These are phyloP conservation scores for Anisognathus igniventris DNA, from an alignment of 2,797 vertebrate species.

Conservation along the genomic window DNA sequence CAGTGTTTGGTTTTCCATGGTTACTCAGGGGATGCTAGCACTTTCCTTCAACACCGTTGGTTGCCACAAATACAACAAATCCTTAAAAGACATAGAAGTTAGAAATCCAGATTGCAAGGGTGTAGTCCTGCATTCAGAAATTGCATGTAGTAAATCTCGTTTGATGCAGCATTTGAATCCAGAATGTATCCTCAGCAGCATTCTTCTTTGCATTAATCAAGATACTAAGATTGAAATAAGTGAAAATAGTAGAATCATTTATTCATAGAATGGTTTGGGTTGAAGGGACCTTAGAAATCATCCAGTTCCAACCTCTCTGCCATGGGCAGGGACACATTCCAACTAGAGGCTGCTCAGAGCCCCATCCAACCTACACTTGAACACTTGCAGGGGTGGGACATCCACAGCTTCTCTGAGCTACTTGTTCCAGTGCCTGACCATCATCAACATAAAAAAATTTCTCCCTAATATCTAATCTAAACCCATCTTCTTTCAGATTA, in stretches of 20 bases:
- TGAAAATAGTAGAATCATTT: neutral
- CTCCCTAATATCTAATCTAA: neutral
- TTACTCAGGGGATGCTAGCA: neutral
- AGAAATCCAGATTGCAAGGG: neutral
- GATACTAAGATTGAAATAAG: neutral
- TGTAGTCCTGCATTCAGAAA: neutral
- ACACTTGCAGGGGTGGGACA: neutral
- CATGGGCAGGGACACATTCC: neutral
- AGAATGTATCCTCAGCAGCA: neutral
- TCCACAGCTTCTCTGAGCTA: neutral
- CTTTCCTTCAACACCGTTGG: neutral
- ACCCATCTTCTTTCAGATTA: neutral
- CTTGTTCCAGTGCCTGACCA: neutral
- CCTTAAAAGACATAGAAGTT: neutral
- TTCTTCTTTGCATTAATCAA: neutral
- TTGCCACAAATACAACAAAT: neutral
- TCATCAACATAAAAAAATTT: neutral
- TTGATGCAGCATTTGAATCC: neutral
- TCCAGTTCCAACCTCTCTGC: neutral
- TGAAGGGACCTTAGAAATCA: neutral
- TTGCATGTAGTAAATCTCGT: neutral
- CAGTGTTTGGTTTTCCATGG: neutral
- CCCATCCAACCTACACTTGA: neutral
- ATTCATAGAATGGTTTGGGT: neutral
- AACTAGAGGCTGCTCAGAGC: neutral